A percentile compares a stretch with the other conserved stretches of the same genome.
Evolutionary conservation across 2,888 invertebrate species (phyloP).

Genomic region (Agriopis leucophaearia): DNA sequence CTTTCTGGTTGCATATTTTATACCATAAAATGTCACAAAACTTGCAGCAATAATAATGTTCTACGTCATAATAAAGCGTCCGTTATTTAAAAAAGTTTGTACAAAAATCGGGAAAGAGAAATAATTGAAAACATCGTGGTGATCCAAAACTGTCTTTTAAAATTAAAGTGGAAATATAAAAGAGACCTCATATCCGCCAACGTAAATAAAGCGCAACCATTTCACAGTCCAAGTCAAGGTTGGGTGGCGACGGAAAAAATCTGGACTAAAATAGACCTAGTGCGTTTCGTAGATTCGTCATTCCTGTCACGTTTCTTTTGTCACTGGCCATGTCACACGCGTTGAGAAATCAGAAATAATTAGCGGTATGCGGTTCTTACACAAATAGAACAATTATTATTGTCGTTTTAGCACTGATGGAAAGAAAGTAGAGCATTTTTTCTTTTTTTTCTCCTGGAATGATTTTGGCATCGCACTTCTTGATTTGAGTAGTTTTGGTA

Average conservation of each 20-base stretch:
- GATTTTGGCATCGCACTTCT: no score
- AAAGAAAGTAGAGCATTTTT: background rate
- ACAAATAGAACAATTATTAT: constrained; percentile 25
- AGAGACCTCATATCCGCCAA: constrained; percentile 48
- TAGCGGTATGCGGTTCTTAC: constrained; percentile 24
- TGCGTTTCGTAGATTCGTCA: constrained; percentile 57
- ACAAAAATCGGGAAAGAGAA: constrained; percentile 23
- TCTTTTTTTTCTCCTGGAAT: no score
- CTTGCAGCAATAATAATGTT: background rate
- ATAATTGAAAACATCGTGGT: constrained; percentile 35
- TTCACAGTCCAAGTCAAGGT: constrained; percentile 56
- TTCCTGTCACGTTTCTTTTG: constrained; percentile 51
- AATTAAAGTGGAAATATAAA: constrained; percentile 43
- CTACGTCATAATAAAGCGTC: background rate
- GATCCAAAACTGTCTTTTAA: constrained; percentile 39
- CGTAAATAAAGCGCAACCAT: constrained; percentile 53
- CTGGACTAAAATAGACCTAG: constrained; percentile 54
- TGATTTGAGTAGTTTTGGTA: background rate
- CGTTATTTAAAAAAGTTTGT: constrained; percentile 41
- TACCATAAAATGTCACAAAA: no score
- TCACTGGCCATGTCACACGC: constrained; percentile 41
- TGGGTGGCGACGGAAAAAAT: constrained; percentile 54
- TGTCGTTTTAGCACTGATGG: background rate
- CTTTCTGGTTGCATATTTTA: no score
- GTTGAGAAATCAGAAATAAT: constrained; percentile 41